These are phyloP conservation scores for Nebria brevicollis DNA, from an alignment of 2,888 invertebrate genomes.

Conservation along the genomic window DNA sequence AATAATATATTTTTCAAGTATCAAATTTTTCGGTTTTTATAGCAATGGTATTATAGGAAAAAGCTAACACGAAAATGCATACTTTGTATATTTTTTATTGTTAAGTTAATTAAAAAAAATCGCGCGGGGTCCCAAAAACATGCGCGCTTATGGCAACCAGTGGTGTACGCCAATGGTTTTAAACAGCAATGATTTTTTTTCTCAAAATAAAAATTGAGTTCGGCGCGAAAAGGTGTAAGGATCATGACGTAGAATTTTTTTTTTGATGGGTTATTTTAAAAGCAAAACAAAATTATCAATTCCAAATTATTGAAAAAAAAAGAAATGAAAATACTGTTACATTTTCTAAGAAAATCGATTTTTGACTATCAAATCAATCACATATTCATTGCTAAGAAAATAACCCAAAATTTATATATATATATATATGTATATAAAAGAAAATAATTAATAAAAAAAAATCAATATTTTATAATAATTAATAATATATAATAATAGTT, in stretches of 20 bases:
- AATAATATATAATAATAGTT: slow-evolving; percentile 44
- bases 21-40: slow-evolving; percentile 66
- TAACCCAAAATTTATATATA: slow-evolving; percentile 42
- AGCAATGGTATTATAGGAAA: slow-evolving; percentile 61
- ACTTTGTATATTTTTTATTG: slow-evolving; percentile 51
- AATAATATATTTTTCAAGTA: slow-evolving; percentile 70
- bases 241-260: slow-evolving; percentile 23
- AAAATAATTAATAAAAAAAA: slow-evolving; percentile 38
- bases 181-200: slow-evolving; percentile 36
- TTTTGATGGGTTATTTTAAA: slow-evolving; percentile 39
- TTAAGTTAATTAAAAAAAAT: slow-evolving; percentile 49
- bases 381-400: slow-evolving; percentile 47
- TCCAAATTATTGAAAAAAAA: slow-evolving; percentile 4
- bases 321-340: slow-evolving; percentile 3
- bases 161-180: slow-evolving; percentile 29
- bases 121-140: slow-evolving; percentile 42
- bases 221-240: slow-evolving; percentile 25
- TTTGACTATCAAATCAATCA: slow-evolving; percentile 11
- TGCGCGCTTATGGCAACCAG: slow-evolving; percentile 39
- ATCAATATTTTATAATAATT: slow-evolving; percentile 39
- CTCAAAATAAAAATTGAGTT: slow-evolving; percentile 39
- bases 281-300: slow-evolving; percentile 26
- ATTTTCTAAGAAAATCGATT: slow-evolving; percentile 16
- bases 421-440: slow-evolving; percentile 31
- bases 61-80: slow-evolving; percentile 69